A percentile compares a stretch with the other conserved stretches of the same genome.
Conservation (phyloP, 2,888 invertebrate species). For the Rhaphigaster nebulosa region DNA sequence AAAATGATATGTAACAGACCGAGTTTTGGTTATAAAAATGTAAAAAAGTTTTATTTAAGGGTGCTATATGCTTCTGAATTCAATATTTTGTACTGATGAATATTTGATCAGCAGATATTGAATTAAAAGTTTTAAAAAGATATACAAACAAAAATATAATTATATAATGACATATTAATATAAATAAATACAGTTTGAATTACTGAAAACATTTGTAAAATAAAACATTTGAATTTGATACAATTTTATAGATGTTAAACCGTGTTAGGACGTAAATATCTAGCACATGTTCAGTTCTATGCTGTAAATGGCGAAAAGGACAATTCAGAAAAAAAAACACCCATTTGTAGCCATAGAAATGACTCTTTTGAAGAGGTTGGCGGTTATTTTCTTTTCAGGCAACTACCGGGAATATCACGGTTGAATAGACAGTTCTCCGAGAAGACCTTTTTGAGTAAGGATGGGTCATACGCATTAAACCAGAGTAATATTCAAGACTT, state of each 20-base stretch:
- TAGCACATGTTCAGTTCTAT: too few relatives aligned
- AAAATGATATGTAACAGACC: background rate
- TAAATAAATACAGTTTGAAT: too few relatives aligned
- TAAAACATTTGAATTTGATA: too few relatives aligned
- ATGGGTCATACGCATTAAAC: background rate
- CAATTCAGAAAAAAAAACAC: background rate
- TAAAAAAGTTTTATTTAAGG: background rate
- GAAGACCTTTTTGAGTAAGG: background rate
- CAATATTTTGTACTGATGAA: too few relatives aligned
- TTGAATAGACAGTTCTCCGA: background rate
- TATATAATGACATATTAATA: too few relatives aligned
- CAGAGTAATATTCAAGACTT: background rate
- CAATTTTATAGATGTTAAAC: too few relatives aligned
- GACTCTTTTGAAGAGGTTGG: background rate
- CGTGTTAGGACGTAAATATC: too few relatives aligned
- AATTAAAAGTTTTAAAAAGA: too few relatives aligned
- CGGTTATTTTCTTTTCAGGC: constrained; percentile 1
- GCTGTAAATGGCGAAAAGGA: background rate
- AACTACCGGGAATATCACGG: background rate
- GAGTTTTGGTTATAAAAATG: background rate
- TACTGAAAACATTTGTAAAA: too few relatives aligned
- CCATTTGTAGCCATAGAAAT: constrained; percentile 6
- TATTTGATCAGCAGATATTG: too few relatives aligned
- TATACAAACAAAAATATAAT: too few relatives aligned
- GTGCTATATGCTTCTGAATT: background rate